phyloP scores from a whole-genome alignment of 37 sponge, comb jelly and placozoan species.

The Cladorhizidae sp. region DNA sequence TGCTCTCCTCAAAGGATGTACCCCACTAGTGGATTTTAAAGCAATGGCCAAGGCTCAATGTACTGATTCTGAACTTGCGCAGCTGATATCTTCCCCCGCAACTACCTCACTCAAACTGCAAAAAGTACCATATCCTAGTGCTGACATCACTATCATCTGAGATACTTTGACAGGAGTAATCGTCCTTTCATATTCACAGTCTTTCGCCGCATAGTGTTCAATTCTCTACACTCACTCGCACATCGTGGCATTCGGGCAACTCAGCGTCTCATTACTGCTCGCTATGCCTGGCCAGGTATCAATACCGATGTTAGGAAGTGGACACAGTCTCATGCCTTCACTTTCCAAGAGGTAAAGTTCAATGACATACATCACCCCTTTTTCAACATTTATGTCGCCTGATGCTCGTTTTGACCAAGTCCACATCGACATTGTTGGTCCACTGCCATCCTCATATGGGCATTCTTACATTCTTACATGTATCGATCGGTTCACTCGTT shows the following conservation, averaged over 20 bases:
- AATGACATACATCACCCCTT: constrained; percentile 42
- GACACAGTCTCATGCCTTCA: constrained; percentile 62
- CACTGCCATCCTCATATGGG: constrained; percentile 63
- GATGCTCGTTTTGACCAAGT: constrained; percentile 51
- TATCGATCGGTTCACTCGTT: constrained; percentile 51
- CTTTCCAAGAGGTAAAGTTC: constrained; percentile 51
- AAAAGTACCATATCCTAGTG: constrained; percentile 29
- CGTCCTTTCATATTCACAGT: constrained; percentile 51
- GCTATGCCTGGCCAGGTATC: constrained; percentile 73
- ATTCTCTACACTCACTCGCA: constrained; percentile 55
- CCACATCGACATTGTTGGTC: constrained; percentile 72
- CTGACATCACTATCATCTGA: constrained; percentile 27
- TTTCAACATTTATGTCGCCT: constrained; percentile 45
- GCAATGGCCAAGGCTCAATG: constrained; percentile 47
- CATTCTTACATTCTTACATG: constrained; percentile 58
- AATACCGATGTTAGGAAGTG: constrained; percentile 63
- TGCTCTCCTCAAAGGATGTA: constrained; percentile 17
- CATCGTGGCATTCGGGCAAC: constrained; percentile 67
- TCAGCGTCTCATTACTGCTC: constrained; percentile 43
- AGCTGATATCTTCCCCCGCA: no score
- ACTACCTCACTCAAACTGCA: constrained; percentile 30
- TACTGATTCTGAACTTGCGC: no score
- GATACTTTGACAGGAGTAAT: constrained; percentile 54
- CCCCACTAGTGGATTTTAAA: constrained; percentile 38
- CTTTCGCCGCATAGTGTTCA: constrained; percentile 44